Conservation (phyloP, 1,140 invertebrate genomes). For the Drosophila kanapiae region DNA sequence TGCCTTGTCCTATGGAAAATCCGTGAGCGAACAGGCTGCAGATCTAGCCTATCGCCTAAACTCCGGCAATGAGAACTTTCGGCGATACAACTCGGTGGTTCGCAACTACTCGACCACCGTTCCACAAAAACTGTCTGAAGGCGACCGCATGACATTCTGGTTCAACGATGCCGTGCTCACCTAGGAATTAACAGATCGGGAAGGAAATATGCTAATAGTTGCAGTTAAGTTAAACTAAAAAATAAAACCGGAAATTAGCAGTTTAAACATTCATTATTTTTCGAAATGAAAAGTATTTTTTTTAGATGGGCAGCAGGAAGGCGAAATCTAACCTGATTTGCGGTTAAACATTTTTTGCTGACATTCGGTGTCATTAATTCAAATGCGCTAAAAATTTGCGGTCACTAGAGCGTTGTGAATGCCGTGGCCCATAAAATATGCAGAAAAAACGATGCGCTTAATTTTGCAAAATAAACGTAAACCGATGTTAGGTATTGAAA, state of each 20-base stretch:
- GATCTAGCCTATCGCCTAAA: slow-evolving; percentile 45
- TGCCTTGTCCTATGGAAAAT: slow-evolving; percentile 5
- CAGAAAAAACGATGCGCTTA: slow-evolving; percentile 42
- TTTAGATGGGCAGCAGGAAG: background rate
- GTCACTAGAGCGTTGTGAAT: slow-evolving; percentile 43
- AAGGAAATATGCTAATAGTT: background rate
- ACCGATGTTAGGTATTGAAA: slow-evolving; percentile 4
- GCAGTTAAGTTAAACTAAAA: slow-evolving; percentile 10
- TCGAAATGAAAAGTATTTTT: background rate
- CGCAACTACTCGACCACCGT: slow-evolving; percentile 33
- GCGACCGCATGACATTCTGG: slow-evolving; percentile 68
- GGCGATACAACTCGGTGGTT: slow-evolving; percentile 40
- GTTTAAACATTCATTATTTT: slow-evolving; percentile 14
- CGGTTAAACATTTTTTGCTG: slow-evolving; percentile 61
- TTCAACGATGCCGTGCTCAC: slow-evolving; percentile 66
- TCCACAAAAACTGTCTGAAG: slow-evolving; percentile 27
- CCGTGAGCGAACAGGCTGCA: slow-evolving; percentile 34
- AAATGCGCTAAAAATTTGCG: slow-evolving; percentile 69
- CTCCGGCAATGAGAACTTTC: slow-evolving; percentile 59
- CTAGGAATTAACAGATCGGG: slow-evolving; percentile 11
- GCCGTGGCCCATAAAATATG: slow-evolving; percentile 63
- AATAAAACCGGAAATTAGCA: slow-evolving; percentile 23
- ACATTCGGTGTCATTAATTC: slow-evolving; percentile 73
- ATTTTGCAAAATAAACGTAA: slow-evolving; percentile 42
- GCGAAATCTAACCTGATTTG: slow-evolving; percentile 64